Conservation (phyloP, 2,797 vertebrate genomes). For the Margarornis squamiger region DNA sequence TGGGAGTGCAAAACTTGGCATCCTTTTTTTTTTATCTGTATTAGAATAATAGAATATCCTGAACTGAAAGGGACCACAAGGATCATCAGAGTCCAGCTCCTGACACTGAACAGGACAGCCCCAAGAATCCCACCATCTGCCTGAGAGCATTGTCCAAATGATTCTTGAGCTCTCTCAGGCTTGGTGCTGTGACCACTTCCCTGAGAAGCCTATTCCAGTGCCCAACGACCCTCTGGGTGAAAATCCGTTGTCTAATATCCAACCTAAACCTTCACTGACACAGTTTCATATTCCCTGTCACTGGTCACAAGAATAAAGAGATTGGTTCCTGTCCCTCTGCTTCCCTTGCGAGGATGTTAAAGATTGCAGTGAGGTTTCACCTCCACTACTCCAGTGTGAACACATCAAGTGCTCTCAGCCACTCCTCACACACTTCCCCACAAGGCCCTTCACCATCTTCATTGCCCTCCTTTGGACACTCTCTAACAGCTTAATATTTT, state of each 20-base stretch:
- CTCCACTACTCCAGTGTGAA: not conserved
- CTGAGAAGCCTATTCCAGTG: not conserved
- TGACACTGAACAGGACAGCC: not conserved
- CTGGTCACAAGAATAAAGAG: not conserved
- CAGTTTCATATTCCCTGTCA: not conserved
- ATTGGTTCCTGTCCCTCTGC: not conserved
- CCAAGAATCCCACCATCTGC: not conserved
- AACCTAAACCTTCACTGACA: too few species aligned
- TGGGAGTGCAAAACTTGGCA: not conserved
- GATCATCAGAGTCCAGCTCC: not conserved
- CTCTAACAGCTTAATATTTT: accelerated
- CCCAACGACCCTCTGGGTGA: accelerated
- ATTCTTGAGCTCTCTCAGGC: not conserved
- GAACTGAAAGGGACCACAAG: not conserved
- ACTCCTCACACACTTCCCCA: accelerated
- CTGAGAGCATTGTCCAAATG: not conserved
- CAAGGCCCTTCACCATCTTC: not conserved
- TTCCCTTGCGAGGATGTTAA: accelerated
- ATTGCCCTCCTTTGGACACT: accelerated
- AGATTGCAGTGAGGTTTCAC: not conserved
- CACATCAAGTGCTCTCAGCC: not conserved
- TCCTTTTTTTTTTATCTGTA: not conserved
- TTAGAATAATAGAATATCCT: not conserved
- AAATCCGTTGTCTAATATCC: not conserved
- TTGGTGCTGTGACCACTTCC: not conserved